Evolutionary conservation across 2,113 vertebrate species (phyloP).

Genomic region (Pangasianodon hypophthalmus): DNA sequence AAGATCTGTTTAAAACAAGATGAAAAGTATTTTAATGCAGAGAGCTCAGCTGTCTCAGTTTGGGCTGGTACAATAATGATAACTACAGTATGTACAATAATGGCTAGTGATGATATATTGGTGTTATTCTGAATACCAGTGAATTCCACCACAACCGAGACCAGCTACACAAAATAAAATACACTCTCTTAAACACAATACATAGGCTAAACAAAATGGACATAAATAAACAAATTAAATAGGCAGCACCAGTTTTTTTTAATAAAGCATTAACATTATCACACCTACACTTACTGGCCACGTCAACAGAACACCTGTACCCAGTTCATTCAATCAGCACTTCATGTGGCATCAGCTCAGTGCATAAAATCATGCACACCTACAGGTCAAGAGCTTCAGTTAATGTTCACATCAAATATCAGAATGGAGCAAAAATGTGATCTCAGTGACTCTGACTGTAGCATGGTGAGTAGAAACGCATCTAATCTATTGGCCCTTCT

Average conservation of each 20-base stretch:
- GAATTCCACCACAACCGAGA: neutral
- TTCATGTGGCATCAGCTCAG: too few relatives aligned
- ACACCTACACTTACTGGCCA: neutral
- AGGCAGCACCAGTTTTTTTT: neutral
- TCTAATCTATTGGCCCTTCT: too few relatives aligned
- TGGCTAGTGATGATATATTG: neutral
- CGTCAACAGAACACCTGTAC: too few relatives aligned
- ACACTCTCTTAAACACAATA: neutral
- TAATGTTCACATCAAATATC: neutral
- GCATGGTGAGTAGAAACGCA: too few relatives aligned
- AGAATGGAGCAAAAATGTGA: too few relatives aligned
- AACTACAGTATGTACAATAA: too few relatives aligned
- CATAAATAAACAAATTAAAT: neutral
- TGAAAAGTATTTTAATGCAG: neutral
- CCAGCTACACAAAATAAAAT: neutral
- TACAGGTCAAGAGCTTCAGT: neutral
- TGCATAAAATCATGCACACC: neutral
- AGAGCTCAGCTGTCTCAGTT: neutral
- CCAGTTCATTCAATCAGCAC: too few relatives aligned
- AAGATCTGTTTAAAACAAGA: constrained; percentile 54
- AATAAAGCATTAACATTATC: neutral
- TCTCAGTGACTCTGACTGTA: too few relatives aligned
- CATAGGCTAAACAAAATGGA: neutral
- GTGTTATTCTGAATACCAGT: neutral
- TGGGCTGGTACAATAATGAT: neutral